Evolutionary conservation across 2,113 vertebrate genomes (phyloP).

Genomic region (Neopipo cinnamomea): DNA sequence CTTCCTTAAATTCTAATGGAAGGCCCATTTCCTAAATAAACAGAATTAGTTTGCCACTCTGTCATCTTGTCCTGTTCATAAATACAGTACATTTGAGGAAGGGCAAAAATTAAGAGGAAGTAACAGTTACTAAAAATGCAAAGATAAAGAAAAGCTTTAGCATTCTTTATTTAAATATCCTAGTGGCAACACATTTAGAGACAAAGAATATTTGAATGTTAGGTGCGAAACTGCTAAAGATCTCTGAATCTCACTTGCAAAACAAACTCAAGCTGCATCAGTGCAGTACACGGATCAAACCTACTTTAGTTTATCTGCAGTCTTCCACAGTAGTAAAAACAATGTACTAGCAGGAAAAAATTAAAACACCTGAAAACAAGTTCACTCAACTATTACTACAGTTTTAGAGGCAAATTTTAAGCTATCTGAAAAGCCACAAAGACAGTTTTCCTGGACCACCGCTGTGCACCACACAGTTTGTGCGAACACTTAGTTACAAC

Average conservation of each 20-base stretch:
- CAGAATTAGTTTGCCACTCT: background rate
- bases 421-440: background rate
- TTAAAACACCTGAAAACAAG: background rate
- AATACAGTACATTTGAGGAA: background rate
- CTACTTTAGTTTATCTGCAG: background rate
- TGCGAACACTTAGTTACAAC: background rate
- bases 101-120: background rate
- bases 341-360: background rate
- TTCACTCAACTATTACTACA: background rate
- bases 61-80: background rate
- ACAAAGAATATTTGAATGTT: slow-evolving; percentile 5
- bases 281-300: background rate
- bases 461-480: background rate
- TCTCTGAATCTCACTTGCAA: slow-evolving; percentile 17
- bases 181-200: slow-evolving; percentile 9
- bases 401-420: background rate
- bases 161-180: background rate
- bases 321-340: background rate
- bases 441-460: background rate
- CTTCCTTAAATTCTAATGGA: background rate
- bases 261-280: slow-evolving; percentile 9
- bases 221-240: slow-evolving; percentile 25
- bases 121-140: background rate
- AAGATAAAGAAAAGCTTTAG: background rate
- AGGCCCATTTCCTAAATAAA: background rate